Conservation (phyloP, 2,113 vertebrate species). For the Jaculus jaculus region DNA sequence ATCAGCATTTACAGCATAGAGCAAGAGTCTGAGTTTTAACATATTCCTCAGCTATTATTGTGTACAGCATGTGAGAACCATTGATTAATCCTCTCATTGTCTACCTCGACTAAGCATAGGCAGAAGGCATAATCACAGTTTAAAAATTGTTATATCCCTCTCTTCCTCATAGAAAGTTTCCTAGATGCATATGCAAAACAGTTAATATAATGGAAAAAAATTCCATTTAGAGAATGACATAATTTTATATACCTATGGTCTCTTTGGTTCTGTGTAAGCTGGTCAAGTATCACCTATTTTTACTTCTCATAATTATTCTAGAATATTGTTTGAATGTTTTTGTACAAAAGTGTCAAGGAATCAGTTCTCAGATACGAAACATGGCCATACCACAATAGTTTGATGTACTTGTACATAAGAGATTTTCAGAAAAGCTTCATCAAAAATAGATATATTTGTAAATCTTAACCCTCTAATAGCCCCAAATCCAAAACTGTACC, state of each 20-base stretch:
- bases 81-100: not conserved
- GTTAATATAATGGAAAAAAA: not conserved
- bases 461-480: not conserved
- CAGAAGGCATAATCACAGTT: not conserved
- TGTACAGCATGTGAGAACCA: not conserved
- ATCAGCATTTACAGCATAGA: not conserved
- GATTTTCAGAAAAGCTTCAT: slow-evolving; percentile 23
- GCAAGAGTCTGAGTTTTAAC: not conserved
- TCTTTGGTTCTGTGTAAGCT: not conserved
- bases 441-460: not conserved
- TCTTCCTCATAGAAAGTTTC: not conserved
- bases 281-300: not conserved
- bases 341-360: not conserved
- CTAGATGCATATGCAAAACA: not conserved
- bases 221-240: not conserved
- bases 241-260: not conserved
- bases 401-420: not conserved
- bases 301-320: not conserved
- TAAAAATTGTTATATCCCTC: not conserved
- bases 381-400: not conserved
- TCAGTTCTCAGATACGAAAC: not conserved
- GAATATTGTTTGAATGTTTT: not conserved
- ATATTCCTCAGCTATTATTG: not conserved
- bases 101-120: not conserved
- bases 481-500: not conserved